Evolutionary conservation across 2,888 invertebrate genomes (phyloP), one percentile per base, ranked within the genome.

Genomic region (Molanna angustata): DNA sequence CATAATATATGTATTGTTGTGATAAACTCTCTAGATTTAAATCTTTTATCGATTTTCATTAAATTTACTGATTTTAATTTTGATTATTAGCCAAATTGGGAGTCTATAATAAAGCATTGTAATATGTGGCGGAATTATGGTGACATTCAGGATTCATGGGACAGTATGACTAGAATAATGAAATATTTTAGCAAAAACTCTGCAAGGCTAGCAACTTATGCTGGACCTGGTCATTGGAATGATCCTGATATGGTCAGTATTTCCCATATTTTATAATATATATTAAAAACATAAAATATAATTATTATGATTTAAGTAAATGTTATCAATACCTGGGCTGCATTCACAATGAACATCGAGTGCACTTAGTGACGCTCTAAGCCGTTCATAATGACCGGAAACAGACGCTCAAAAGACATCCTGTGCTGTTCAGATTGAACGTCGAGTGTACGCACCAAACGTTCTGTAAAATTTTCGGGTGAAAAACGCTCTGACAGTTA

Each of bases 181-280:
- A 73, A 79, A 57, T 84, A 81, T 67, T 84, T 82, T 66, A 79
- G 76, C 6, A 67, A 73, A 37, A 80, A 83, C 63, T 84, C 84
- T 64, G 77, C 82, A 45, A 67, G 75, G 39, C 73, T 84, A 55
- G 75, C 75, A 35, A 72, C 74, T 14, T 76, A 79, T 65, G 79
- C 78, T 18, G 84, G 84, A 1, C 83, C 84, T 7, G 85, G 85
- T 0, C 83, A 83, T 62, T 85, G 85, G 85, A 84, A 84, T 64
- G 85, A 85, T 69, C 85, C 85, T 1, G 85, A 85, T 64, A 85
- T 85, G 85, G 82, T 83, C 68, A 62, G n/a, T n/a, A n/a, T n/a
- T n/a, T n/a, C n/a, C n/a, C n/a, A n/a, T n/a, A n/a, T n/a, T n/a
- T n/a, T n/a, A n/a, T n/a, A n/a, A n/a, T n/a, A n/a, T n/a, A n/a